Evolutionary conservation across 2,113 vertebrate genomes (phyloP), one percentile per base, ranked within the genome.

Genomic region (Rousettus leschenaultii): DNA sequence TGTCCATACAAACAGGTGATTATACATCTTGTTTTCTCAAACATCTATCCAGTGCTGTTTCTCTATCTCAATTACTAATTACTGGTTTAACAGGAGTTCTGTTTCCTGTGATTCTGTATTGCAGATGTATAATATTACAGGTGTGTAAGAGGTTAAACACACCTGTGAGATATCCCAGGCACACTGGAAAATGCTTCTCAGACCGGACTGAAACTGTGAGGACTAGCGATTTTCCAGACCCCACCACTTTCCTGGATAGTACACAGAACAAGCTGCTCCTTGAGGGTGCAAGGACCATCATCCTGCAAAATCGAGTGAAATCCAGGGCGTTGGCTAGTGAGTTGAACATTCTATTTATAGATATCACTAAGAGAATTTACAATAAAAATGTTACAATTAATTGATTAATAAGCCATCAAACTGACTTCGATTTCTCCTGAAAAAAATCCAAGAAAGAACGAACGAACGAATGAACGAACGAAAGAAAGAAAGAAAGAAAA

Each of bases 141-240:
- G 38, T 55, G 80, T 15, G 71, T 5, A 26, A 35, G 15, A 71
- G 28, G 33, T 61, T 77, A 86, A 94, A 83, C 10, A 78, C 7
- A 78, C 21, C n/a, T 35, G 15, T 63, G 51, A 63, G 40, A 24
- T 48, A 28, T 24, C 30, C 22, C 18, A 61, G 19, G 38, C 63
- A 93, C 35, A 79, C 28, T 61, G 84, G 45, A 74, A 95, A 92
- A 84, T 59, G n/a, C n/a, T 87, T 71, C 78, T 93, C 65, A 74
- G 57, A 71, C 18, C 48, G 45, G n/a, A 73, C 0, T 57, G 19
- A 75, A 87, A 95, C 24, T 38, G 24, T 80, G 74, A 68, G 78
- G 22, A 66, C 35, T 38, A 73, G 71, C 35, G 43, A 68, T 68
- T 63, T 86, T 61, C 82, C 66, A 78, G 13, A 22, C 26, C 38